Conservation (phyloP, 2,113 vertebrate species). For the Chaetodon trifascialis region DNA sequence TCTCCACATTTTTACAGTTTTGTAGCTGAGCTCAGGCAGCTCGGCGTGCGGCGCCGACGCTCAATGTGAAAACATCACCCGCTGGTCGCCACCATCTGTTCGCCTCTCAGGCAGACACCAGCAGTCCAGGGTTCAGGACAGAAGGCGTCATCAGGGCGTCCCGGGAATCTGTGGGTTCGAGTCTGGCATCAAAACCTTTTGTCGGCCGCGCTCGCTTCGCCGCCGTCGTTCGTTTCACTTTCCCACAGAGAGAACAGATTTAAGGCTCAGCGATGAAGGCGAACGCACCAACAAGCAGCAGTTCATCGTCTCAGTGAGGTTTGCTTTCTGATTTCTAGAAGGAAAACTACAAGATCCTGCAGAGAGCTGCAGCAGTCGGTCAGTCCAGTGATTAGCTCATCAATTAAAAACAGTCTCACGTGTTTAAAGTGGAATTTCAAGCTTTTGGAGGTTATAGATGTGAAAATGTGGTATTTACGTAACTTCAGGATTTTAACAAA, state of each 20-base stretch:
- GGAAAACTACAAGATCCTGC: background rate
- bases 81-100: conserved; percentile 49
- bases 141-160: conserved; percentile 1
- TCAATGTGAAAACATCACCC: conserved; percentile 26
- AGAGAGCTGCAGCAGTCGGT: background rate
- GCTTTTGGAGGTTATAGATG: background rate
- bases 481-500: background rate
- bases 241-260: background rate
- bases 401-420: background rate
- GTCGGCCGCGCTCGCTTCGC: background rate
- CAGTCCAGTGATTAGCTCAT: background rate
- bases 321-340: background rate
- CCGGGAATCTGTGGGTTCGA: background rate
- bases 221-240: background rate
- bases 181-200: background rate
- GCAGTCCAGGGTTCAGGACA: conserved; percentile 19
- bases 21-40: background rate
- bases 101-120: conserved; percentile 31
- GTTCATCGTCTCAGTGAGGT: background rate
- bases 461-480: background rate
- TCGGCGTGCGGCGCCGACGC: background rate
- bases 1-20: background rate
- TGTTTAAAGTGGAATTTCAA: no score
- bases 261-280: background rate
- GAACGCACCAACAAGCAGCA: background rate